Conservation (phyloP, 2,888 invertebrate species). For the Sicus ferrugineus region DNA sequence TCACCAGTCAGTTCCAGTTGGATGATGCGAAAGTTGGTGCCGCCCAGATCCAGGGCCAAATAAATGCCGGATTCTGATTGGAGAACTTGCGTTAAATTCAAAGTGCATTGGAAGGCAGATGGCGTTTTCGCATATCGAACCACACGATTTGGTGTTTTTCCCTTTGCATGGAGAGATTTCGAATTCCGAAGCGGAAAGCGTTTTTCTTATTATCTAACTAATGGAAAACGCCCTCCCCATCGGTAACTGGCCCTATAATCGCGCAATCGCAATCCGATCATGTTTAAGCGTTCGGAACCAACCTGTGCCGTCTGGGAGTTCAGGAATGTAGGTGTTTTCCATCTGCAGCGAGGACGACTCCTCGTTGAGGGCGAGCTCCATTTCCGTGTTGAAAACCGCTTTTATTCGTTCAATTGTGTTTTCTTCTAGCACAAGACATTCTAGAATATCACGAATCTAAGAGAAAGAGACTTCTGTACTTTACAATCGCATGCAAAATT, state of each 20-base stretch:
- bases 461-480: too few relatives aligned
- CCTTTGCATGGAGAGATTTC: background rate
- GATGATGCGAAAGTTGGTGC: slow-evolving; percentile 81
- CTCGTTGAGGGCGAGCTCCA: slow-evolving; percentile 71
- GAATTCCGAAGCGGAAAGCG: too few relatives aligned
- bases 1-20: slow-evolving; percentile 71
- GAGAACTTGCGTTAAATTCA: background rate
- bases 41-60: slow-evolving; percentile 81
- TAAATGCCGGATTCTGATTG: slow-evolving; percentile 74
- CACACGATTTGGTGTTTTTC: background rate
- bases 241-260: too few relatives aligned
- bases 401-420: slow-evolving; percentile 66
- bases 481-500: too few relatives aligned
- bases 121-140: background rate
- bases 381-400: slow-evolving; percentile 71
- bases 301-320: slow-evolving; percentile 76
- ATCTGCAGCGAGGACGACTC: slow-evolving; percentile 75
- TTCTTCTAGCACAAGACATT: slow-evolving; percentile 56
- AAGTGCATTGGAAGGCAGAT: background rate
- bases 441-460: slow-evolving; percentile 47
- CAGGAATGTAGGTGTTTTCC: slow-evolving; percentile 81
- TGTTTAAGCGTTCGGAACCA: slow-evolving; percentile 31
- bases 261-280: too few relatives aligned
- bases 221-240: too few relatives aligned
- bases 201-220: too few relatives aligned